Base-by-base conservation (phyloP, 1,140 invertebrate genomes). In the Belonocnema kinseyi region DNA sequence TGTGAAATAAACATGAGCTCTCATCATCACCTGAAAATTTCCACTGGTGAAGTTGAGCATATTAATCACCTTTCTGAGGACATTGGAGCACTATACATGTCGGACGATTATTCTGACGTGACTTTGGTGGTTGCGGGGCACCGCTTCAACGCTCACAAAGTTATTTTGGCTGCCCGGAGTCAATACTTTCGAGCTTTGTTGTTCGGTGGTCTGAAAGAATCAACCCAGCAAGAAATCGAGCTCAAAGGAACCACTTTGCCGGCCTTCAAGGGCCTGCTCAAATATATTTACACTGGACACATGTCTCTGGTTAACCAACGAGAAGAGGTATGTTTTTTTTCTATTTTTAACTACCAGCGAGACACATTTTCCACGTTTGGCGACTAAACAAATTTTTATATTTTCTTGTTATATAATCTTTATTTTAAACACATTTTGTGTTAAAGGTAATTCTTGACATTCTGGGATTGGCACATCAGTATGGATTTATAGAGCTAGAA, bases 271-370 rank as follows among this genome's bases (percentile, higher is more conserved):
- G 94, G 94, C 71, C 92, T 99, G 0, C 92, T 99, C 0, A 95
- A 97, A 85, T 99, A 99, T 91, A 97, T 99, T 71, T 99, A 99
- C 89, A 98, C 97, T 76, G 97, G 97, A 52, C 95, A 95, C 81
- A 95, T 99, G 93, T 95, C 95, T 71, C 92, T 99, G 46, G 94
- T 94, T 16, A 94, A 95, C 80, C 92, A 98, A 78, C 96, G 96
- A 86, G 94, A 89, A 70, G 88, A 90, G 82, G 90, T 91, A 87
- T 46, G 71, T 21, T 72, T 74, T 70, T 56, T 66, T 74, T 53
- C 16, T 73, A 79, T 26, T 21, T 71, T 76, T 12, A 70, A 53
- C 50, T 56, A 40, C 1, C 17, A 73, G 40, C 40, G 7, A 56
- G 19, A 11, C 16, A 56, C 53, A 16, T 56, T 19, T n/a, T 56